Conservation (phyloP, 2,888 invertebrate genomes). For the Pollenia griseotomentosa region DNA sequence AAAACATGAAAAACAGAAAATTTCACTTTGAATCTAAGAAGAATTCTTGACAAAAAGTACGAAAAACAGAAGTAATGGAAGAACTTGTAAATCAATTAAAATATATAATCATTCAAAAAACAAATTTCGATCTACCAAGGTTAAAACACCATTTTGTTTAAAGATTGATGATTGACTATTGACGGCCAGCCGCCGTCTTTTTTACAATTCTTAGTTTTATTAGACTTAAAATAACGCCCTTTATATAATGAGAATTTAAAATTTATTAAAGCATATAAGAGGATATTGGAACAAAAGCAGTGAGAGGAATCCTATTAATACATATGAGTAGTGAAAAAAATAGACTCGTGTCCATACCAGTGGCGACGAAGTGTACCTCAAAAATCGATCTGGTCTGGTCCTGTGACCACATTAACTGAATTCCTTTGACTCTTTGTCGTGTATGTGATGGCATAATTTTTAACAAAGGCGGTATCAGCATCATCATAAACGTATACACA, state of each 20-base stretch:
- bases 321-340: neutral
- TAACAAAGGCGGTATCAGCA: constrained; percentile 35
- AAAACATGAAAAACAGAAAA: too few species aligned
- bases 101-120: too few species aligned
- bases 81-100: too few species aligned
- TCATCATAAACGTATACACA: constrained; percentile 5
- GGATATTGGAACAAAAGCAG: neutral
- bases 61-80: too few species aligned
- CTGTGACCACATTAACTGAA: constrained; percentile 44
- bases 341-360: neutral
- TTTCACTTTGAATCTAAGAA: too few species aligned
- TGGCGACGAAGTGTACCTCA: constrained; percentile 35
- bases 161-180: too few species aligned
- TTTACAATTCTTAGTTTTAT: too few species aligned
- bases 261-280: neutral
- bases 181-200: too few species aligned
- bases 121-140: too few species aligned
- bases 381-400: constrained; percentile 61
- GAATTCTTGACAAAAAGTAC: too few species aligned
- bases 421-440: constrained; percentile 30
- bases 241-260: neutral
- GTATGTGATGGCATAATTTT: constrained; percentile 33
- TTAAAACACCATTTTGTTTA: too few species aligned
- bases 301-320: neutral
- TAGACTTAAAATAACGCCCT: too few species aligned